Conservation (phyloP, 1,140 invertebrate species). For the Centruroides sculpturatus region DNA sequence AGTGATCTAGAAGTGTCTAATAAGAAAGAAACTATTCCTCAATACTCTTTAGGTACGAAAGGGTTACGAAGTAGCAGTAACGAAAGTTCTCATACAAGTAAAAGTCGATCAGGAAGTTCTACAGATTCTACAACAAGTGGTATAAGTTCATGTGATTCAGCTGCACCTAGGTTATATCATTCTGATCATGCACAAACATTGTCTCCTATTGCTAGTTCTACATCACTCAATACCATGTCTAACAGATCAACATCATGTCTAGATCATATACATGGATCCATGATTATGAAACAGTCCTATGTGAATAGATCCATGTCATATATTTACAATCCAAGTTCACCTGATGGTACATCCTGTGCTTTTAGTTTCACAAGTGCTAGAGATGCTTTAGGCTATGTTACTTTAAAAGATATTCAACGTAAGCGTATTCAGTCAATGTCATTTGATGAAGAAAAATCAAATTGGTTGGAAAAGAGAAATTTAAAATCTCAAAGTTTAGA, state of each 20-base stretch:
- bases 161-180: slow-evolving; percentile 1
- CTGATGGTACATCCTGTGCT: slow-evolving; percentile 4
- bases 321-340: slow-evolving; percentile 8
- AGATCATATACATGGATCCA: too few species aligned
- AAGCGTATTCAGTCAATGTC: slow-evolving; percentile 31
- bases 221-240: slow-evolving; percentile 21
- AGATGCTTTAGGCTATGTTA: slow-evolving; percentile 58
- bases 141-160: slow-evolving; percentile 37
- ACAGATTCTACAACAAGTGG: slow-evolving; percentile 58
- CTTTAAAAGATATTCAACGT: slow-evolving; percentile 52
- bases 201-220: slow-evolving; percentile 64
- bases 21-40: neutral
- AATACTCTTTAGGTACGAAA: slow-evolving; percentile 3
- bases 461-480: slow-evolving; percentile 3
- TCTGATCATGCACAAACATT: slow-evolving; percentile 41
- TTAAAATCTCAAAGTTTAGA: slow-evolving; percentile 14
- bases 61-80: slow-evolving; percentile 22
- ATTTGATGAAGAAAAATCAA: slow-evolving; percentile 4
- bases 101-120: slow-evolving; percentile 33
- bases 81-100: slow-evolving; percentile 24
- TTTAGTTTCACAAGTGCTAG: slow-evolving; percentile 22
- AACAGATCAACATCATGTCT: neutral
- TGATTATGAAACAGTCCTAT: neutral
- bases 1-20: neutral
- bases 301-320: neutral